Base-by-base conservation (phyloP, 2,113 vertebrate species). In the Xiphias gladius region DNA sequence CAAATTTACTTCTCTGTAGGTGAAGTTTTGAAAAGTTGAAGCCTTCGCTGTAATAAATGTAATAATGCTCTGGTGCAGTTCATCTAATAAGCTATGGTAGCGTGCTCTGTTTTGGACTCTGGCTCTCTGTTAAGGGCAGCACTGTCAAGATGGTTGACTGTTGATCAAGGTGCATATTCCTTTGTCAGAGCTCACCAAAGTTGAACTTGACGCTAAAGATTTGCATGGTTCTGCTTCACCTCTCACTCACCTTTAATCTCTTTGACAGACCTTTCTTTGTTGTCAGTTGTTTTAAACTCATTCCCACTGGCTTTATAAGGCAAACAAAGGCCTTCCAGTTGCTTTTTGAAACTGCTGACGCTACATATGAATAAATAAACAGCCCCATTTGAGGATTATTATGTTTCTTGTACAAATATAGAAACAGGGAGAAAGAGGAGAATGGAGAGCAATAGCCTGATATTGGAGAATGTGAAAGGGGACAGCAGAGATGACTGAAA, bases 341-440 rank as follows among this genome's bases (percentile, higher is more conserved):
- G 48, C 39, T 73, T 28, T 22, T 67, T 71, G 54, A 75, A 86
- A 75, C 50, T 61, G 66, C 67, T 76, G 69, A 82, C 13, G 55
- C 58, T 7, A 14, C 58, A 65, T 63, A 81, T 86, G 41, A 84
- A 83, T 82, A 83, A 85, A 88, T 80, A 86, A 80, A 79, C 73
- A 70, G 62, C 28, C 11, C 66, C 46, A 24, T 75, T 77, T 64
- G 66, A 88, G 78, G 75, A 78, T 90, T 63, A 83, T 82, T 73
- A 32, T 78, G 72, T 79, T 79, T 64, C 64, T 39, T 55, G 32
- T 28, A 14, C 59, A 67, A 78, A 78, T 80, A 55, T 76, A 73
- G 81, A 85, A 46, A 81, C 32, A 73, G 16, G 17, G 24, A 48
- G 28, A 77, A 79, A 67, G 20, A 10, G 35, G 48, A 57, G 54